Base-by-base conservation (phyloP, 2,113 vertebrate species). In the Nymphicus hollandicus region DNA sequence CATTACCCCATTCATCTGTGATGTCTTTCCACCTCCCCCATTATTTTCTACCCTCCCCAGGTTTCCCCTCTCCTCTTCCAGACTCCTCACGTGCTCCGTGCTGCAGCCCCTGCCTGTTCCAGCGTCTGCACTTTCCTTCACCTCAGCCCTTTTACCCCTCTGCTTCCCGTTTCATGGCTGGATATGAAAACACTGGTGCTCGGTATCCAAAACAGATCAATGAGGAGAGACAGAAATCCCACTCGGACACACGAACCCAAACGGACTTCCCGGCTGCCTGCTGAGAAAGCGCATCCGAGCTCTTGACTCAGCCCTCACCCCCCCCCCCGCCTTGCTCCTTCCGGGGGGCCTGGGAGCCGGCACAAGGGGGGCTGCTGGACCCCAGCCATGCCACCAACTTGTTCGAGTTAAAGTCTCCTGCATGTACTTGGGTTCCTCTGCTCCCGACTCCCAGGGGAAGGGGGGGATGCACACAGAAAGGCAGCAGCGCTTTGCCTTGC, bases 271-370 rank as follows among this genome's bases (percentile, higher is more conserved):
- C 85, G 33, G 92, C 85, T 56, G 94, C 50, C 60, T 11, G 77
- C 89, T 89, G 92, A 64, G 81, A 81, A 88, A 64, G 41, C 31
- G 83, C 72, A 25, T 47, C 49, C 0, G 41, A 50, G 55, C 28
- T 22, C 29, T 79, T 78, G 93, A 31, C 31, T 71, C 93, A 89
- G 84, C 81, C 53, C 82, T 12, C 60, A 11, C 28, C 37, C 77
- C 93, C 14, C 19, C 76, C 27, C 77, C 93, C 14, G 23, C 76
- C 27, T 35, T 16, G 81, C 82, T 66, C 78, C 56, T 77, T 84
- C 68, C 69, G 9, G 41, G 90, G 91, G 87, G 73, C 73, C 83
- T 81, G 91, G 76, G 93, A 89, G 88, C 73, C 28, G 3, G 50
- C 8, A 2, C 17, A 13, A 13, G 65, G 74, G 79, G 79, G 63